Evolutionary conservation across 2,797 vertebrate species (phyloP), one percentile per base, ranked within the genome.

Genomic region (Scarus forsteni): DNA sequence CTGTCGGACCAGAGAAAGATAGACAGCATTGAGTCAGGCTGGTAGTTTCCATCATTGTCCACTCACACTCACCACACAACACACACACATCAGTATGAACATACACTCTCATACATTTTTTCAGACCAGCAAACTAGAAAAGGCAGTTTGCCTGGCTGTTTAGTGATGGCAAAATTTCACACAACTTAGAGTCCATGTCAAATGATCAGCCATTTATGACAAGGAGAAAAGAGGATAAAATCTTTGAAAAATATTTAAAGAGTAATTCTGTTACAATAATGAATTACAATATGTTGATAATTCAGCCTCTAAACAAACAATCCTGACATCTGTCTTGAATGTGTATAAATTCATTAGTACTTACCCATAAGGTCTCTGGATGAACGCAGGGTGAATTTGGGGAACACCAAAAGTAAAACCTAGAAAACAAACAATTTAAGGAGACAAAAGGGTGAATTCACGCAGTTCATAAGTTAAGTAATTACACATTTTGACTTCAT

Each of bases 1-100:
- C 98, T 99, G 98, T 99, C 97, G 95, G 92, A 98, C 98, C 98
- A 98, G 95, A 99, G 96, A 99, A 95, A 99, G 94, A 98, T 95
- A 97, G 95, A 98, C 95, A 96, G 96, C 95, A 97, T 97, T 96
- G 96, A 97, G 97, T 97, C 96, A 97, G 95, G 92, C 94, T 94
- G 92, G 87, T 94, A 92, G 90, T 93, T 86, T 90, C 93, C 92
- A 95, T 93, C 92, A 89, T 57, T 83, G 80, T 85, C 75, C 86
- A 88, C 62, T 84, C 69, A 79, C 27, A 27, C 27, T 27, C 27
- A 27, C 27, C 4, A 27, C 27, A 27, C 27, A 27, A 27, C 27
- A 36, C 71, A 82, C 73, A 82, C 84, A 62, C 57, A 69, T 49
- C 38, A 10, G 38, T 10, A 39, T 10, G 38, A 3, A 27, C 49